Evolutionary conservation across 2,113 vertebrate species (phyloP).

Genomic region (Heliornis fulica): DNA sequence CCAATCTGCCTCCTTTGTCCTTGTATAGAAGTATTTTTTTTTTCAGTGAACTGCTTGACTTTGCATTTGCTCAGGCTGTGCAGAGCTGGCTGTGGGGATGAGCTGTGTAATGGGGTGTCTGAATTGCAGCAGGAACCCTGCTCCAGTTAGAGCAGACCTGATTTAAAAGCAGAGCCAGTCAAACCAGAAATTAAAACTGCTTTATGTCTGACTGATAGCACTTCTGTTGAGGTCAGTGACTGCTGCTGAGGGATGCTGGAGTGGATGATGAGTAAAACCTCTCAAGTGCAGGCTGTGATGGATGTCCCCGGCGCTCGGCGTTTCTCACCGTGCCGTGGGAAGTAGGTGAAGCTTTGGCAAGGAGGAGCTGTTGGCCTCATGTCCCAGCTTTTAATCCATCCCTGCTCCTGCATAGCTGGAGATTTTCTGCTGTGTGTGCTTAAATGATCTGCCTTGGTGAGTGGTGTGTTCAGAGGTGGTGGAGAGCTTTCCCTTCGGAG

Average conservation of each 20-base stretch:
- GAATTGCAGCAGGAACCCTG: neutral
- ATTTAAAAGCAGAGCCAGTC: neutral
- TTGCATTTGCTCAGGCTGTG: neutral
- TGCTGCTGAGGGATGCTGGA: neutral
- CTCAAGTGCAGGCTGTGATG: neutral
- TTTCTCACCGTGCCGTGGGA: neutral
- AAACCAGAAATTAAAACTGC: neutral
- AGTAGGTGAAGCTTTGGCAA: neutral
- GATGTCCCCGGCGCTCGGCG: neutral
- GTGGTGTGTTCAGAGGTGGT: neutral
- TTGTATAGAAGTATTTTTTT: neutral
- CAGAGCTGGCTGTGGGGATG: conserved; percentile 21
- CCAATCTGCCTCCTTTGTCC: neutral
- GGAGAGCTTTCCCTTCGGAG: neutral
- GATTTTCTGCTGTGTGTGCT: neutral
- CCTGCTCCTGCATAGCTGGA: neutral
- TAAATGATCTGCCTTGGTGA: neutral
- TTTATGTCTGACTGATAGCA: rapidly evolving
- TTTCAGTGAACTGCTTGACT: conserved; percentile 13
- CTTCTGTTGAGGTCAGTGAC: neutral
- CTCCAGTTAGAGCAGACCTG: conserved; percentile 1
- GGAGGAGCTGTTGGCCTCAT: neutral
- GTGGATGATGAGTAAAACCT: neutral
- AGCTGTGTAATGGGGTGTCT: conserved; percentile 44
- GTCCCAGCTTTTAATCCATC: neutral